These are phyloP conservation scores for Choristoneura fumiferana DNA, from an alignment of 1,140 invertebrate genomes.

Conservation along the genomic window DNA sequence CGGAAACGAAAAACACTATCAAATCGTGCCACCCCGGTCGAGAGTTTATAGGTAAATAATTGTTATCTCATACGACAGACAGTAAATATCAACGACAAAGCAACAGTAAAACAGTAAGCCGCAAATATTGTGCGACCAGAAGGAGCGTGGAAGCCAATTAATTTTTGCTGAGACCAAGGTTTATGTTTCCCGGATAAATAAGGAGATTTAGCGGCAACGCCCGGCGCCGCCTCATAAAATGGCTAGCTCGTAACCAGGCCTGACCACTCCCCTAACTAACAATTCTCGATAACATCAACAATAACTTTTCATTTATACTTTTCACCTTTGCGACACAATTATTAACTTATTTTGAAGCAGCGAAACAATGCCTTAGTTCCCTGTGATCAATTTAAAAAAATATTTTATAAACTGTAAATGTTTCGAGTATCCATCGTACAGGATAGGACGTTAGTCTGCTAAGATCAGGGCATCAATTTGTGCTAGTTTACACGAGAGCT, in stretches of 20 bases:
- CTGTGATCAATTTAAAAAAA: too few relatives aligned
- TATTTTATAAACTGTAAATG: neutral
- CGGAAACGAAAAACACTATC: too few relatives aligned
- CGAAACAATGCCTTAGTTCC: too few relatives aligned
- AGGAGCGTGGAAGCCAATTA: slow-evolving; percentile 70
- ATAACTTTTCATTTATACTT: slow-evolving; percentile 5
- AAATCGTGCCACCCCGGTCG: too few relatives aligned
- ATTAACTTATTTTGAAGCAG: too few relatives aligned
- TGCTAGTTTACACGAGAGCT: slow-evolving; percentile 8
- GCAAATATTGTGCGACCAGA: slow-evolving; percentile 62
- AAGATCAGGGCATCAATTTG: slow-evolving; percentile 18
- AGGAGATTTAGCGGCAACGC: slow-evolving; percentile 70
- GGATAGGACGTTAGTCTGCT: slow-evolving; percentile 2
- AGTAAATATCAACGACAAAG: slow-evolving; percentile 45
- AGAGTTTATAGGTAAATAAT: neutral
- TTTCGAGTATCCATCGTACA: slow-evolving; percentile 8
- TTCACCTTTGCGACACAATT: slow-evolving; percentile 1
- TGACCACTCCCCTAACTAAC: slow-evolving; percentile 55
- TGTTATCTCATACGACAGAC: slow-evolving; percentile 10
- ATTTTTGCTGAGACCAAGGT: slow-evolving; percentile 71
- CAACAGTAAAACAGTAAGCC: slow-evolving; percentile 55
- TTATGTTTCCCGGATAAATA: slow-evolving; percentile 75
- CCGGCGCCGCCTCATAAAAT: slow-evolving; percentile 65
- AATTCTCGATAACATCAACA: slow-evolving; percentile 43
- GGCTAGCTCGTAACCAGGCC: slow-evolving; percentile 56